Evolutionary conservation across 2,113 vertebrate genomes (phyloP).

Genomic region (Sclerurus mexicanus): DNA sequence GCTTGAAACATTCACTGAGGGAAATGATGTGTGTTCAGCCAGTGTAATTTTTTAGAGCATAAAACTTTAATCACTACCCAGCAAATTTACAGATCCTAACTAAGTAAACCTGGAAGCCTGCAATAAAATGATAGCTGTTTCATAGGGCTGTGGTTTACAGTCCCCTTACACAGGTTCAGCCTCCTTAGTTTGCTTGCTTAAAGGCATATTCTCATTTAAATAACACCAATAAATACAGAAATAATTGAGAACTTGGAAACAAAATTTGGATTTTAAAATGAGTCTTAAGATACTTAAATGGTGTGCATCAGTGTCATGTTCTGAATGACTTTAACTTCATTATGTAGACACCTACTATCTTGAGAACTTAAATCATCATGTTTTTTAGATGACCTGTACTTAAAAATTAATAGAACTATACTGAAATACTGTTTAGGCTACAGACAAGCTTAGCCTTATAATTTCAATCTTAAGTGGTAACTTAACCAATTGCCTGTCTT

Average conservation of each 20-base stretch:
- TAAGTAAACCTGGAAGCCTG: neutral
- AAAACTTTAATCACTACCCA: neutral
- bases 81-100: neutral
- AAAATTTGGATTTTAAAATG: neutral
- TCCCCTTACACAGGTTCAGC: neutral
- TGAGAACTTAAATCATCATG: neutral
- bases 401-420: neutral
- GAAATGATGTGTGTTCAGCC: neutral
- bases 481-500: neutral
- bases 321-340: neutral
- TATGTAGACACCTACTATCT: neutral
- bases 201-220: neutral
- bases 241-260: neutral
- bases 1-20: neutral
- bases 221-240: neutral
- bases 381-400: neutral
- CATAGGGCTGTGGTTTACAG: neutral
- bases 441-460: neutral
- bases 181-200: neutral
- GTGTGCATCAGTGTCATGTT: neutral
- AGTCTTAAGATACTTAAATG: neutral
- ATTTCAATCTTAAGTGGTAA: neutral
- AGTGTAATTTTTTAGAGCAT: neutral
- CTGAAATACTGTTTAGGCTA: neutral
- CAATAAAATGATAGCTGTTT: neutral